A percentile compares a stretch with the other conserved stretches of the same genome.
These are phyloP conservation scores for Pelagia noctiluca DNA, from an alignment of 30 jellyfish, hydroid and myxozoan species.

Conservation along the genomic window DNA sequence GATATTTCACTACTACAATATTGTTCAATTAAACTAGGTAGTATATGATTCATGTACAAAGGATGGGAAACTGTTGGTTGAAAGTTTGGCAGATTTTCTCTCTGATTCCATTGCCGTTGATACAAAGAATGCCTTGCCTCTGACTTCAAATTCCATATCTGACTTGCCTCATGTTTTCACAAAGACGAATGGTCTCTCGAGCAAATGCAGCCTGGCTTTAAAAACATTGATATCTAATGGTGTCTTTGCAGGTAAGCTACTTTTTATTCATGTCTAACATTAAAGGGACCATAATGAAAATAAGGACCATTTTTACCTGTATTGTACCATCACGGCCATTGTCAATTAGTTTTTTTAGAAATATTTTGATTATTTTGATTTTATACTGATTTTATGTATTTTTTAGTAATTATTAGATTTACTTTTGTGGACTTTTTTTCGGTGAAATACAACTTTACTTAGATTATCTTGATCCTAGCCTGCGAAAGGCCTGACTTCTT, in stretches of 20 bases:
- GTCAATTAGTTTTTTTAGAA: too few species aligned
- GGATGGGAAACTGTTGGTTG: background rate
- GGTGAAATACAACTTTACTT: too few species aligned
- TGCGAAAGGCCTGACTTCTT: too few species aligned
- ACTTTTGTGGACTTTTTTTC: too few species aligned
- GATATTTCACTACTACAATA: too few species aligned
- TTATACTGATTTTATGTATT: too few species aligned
- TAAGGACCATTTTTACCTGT: background rate
- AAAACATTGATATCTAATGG: slow-evolving; percentile 14
- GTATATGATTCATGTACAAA: background rate
- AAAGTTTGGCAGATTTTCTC: background rate
- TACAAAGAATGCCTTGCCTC: background rate
- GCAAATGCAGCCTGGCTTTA: slow-evolving; percentile 16
- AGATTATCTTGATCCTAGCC: too few species aligned
- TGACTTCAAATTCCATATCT: background rate
- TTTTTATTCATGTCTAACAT: background rate
- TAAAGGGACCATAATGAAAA: too few species aligned
- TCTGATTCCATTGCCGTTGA: background rate
- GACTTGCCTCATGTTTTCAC: background rate
- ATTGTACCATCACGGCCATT: too few species aligned
- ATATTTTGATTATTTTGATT: too few species aligned
- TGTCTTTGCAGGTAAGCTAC: slow-evolving; percentile 43
- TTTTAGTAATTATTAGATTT: too few species aligned
- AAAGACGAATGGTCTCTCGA: slow-evolving; percentile 13
- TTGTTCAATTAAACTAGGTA: too few species aligned